Conservation (phyloP, 2,888 invertebrate species). For the Zele albiditarsus region DNA sequence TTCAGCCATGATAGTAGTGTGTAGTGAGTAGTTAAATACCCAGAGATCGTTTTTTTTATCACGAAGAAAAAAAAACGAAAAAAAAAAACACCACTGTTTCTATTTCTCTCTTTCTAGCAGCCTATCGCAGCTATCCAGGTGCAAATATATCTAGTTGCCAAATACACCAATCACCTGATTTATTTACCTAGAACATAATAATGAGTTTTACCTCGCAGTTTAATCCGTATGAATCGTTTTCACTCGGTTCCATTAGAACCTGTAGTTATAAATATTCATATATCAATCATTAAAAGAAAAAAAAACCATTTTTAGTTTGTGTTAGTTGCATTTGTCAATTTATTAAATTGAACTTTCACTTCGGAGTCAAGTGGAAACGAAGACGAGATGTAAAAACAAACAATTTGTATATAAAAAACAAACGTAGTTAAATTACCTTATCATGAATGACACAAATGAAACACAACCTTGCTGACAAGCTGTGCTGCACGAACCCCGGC, state of each 20-base stretch:
- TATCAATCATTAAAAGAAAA: slow-evolving; percentile 24
- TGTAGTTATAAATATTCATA: slow-evolving; percentile 21
- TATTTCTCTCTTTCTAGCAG: slow-evolving; percentile 73
- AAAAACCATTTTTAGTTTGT: slow-evolving; percentile 16
- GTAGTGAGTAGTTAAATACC: slow-evolving; percentile 70
- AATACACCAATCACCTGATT: slow-evolving; percentile 70
- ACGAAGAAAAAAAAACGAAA: slow-evolving; percentile 62
- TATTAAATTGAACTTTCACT: slow-evolving; percentile 28
- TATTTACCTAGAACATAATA: slow-evolving; percentile 49
- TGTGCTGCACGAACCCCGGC: slow-evolving; percentile 73
- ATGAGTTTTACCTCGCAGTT: slow-evolving; percentile 34
- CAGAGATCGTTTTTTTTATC: slow-evolving; percentile 69
- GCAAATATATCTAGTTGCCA: slow-evolving; percentile 67
- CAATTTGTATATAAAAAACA: slow-evolving; percentile 60
- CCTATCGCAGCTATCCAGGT: slow-evolving; percentile 73
- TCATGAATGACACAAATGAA: slow-evolving; percentile 68
- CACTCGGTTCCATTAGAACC: slow-evolving; percentile 36
- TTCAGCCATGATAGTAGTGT: slow-evolving; percentile 69
- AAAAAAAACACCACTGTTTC: slow-evolving; percentile 69
- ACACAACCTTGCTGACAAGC: slow-evolving; percentile 73
- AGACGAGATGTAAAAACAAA: slow-evolving; percentile 51
- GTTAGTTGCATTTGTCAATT: not conserved
- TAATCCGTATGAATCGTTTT: slow-evolving; percentile 39
- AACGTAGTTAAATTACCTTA: slow-evolving; percentile 62
- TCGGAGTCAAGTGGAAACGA: slow-evolving; percentile 54